phyloP scores from a whole-genome alignment of 2,113 vertebrate species.

The Bothrops jararaca region DNA sequence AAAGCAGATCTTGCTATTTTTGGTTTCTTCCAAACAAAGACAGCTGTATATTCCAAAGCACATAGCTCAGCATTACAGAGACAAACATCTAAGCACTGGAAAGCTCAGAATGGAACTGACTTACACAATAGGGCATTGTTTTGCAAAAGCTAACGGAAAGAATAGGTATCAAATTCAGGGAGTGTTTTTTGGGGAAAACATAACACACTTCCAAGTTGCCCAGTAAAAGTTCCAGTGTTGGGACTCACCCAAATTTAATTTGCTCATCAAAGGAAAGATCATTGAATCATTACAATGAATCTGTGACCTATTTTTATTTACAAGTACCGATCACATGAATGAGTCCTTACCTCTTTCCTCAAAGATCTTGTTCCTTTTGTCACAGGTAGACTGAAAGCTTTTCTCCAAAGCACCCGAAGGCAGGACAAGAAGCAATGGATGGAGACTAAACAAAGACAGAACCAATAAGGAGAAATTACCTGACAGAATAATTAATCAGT shows the following conservation, averaged over 20 bases:
- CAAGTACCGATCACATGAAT: background rate
- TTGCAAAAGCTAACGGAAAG: background rate
- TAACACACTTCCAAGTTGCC: background rate
- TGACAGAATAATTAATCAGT: too few species aligned
- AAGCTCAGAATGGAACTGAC: conserved; percentile 22
- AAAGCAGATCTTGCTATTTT: conserved; percentile 64
- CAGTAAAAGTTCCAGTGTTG: background rate
- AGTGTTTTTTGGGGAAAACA: background rate
- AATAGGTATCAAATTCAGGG: background rate
- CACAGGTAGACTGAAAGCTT: background rate
- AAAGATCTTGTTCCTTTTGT: background rate
- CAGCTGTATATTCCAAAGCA: conserved; percentile 66
- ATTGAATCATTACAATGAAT: background rate
- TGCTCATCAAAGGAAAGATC: background rate
- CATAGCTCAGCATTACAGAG: conserved; percentile 53
- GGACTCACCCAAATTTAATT: background rate
- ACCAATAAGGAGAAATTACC: too few species aligned
- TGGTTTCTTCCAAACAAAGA: conserved; percentile 61
- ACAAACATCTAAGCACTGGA: conserved; percentile 31
- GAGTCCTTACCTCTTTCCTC: background rate
- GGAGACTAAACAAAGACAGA: too few species aligned
- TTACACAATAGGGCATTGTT: background rate
- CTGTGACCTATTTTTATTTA: background rate
- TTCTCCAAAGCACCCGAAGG: background rate
- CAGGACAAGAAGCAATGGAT: too few species aligned